A percentile compares a stretch with the other conserved stretches of the same genome.
These are phyloP conservation scores for Microctonus aethiopoides DNA, from an alignment of 2,888 invertebrate species.

Conservation along the genomic window DNA sequence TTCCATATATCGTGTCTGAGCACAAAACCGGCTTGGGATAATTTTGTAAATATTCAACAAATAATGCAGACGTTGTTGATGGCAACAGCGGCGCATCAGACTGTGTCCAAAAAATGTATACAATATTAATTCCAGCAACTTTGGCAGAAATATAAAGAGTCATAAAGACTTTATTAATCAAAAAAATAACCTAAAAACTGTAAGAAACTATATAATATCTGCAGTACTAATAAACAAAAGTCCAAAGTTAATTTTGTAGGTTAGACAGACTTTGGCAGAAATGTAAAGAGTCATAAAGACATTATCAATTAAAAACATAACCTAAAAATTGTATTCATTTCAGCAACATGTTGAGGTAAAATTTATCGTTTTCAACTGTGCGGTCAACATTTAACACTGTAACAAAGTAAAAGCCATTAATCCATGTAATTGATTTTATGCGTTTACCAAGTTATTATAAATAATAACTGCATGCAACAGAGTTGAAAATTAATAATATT, in stretches of 20 bases:
- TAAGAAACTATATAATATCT: too few relatives aligned
- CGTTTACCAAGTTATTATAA: constrained; percentile 20
- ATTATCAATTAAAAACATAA: too few relatives aligned
- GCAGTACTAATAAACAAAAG: too few relatives aligned
- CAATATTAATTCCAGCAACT: not conserved
- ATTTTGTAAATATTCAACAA: constrained; percentile 17
- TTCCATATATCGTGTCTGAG: not conserved
- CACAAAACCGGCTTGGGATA: constrained; percentile 13
- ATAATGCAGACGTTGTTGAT: constrained; percentile 13
- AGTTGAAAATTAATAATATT: constrained; percentile 20
- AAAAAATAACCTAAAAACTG: too few relatives aligned
- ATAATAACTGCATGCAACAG: not conserved
- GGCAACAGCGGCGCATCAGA: constrained; percentile 21
- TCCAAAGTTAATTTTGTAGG: too few relatives aligned
- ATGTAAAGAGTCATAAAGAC: too few relatives aligned
- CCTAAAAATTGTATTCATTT: too few relatives aligned
- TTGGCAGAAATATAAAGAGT: too few relatives aligned
- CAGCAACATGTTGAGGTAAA: not conserved
- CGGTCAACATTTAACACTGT: constrained; percentile 5
- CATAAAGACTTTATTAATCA: too few relatives aligned
- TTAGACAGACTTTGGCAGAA: too few relatives aligned
- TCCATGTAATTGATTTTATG: constrained; percentile 28
- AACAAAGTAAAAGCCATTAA: constrained; percentile 21
- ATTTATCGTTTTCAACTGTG: constrained; percentile 22
- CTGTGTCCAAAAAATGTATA: constrained; percentile 17